Percentiles rank a stretch among this genome's conserved stretches.
These are phyloP conservation scores for Ceramica pisi DNA, from an alignment of 2,888 invertebrate species.

Conservation along the genomic window DNA sequence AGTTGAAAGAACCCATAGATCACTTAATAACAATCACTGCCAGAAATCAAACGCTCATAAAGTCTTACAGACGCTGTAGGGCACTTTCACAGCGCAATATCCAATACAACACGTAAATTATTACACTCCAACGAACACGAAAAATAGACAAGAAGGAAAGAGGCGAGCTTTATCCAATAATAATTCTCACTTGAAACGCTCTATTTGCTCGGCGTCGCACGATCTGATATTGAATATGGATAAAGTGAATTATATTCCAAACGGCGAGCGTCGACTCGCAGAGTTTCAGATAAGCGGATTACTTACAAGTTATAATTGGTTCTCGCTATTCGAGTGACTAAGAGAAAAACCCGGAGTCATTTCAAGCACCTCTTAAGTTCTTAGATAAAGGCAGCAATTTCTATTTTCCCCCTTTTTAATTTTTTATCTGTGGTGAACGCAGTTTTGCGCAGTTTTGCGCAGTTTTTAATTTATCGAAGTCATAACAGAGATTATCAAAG, in stretches of 20 bases:
- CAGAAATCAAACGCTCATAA: slow-evolving; percentile 42
- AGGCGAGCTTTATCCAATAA: slow-evolving; percentile 88
- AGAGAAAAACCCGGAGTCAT: slow-evolving; percentile 82
- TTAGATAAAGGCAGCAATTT: slow-evolving; percentile 78
- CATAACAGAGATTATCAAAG: slow-evolving; percentile 48
- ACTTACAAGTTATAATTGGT: slow-evolving; percentile 90
- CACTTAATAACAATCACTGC: slow-evolving; percentile 10
- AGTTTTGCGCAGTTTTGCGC: slow-evolving; percentile 52
- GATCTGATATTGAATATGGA: slow-evolving; percentile 90
- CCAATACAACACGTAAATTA: slow-evolving; percentile 85
- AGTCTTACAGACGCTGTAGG: slow-evolving; percentile 64
- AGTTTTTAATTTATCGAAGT: slow-evolving; percentile 50
- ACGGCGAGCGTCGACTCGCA: slow-evolving; percentile 85
- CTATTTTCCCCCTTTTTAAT: slow-evolving; percentile 62
- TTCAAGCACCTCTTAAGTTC: slow-evolving; percentile 77
- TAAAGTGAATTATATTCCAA: slow-evolving; percentile 89
- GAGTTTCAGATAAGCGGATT: slow-evolving; percentile 87
- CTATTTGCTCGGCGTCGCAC: slow-evolving; percentile 88
- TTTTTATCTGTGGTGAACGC: slow-evolving; percentile 54
- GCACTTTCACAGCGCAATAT: slow-evolving; percentile 77
- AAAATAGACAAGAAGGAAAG: slow-evolving; percentile 86
- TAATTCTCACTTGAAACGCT: slow-evolving; percentile 89
- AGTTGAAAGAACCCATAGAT: neutral
- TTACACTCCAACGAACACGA: slow-evolving; percentile 82
- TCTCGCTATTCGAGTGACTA: slow-evolving; percentile 85